Evolutionary conservation across 2,797 vertebrate species (phyloP), one percentile per base, ranked within the genome.

Genomic region (Cossypha dichroa): DNA sequence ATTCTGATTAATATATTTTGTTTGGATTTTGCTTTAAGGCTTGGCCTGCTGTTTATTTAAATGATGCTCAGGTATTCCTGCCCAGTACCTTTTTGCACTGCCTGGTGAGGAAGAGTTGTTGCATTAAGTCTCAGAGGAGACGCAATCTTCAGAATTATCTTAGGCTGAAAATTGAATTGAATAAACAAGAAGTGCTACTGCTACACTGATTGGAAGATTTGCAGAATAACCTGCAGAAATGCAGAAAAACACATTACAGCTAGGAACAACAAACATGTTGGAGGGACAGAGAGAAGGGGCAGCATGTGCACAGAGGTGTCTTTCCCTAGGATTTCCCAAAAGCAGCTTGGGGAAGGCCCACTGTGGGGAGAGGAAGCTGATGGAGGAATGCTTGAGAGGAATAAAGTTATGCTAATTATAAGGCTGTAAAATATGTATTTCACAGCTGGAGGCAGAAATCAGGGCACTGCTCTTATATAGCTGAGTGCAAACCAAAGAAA

Each of bases 361-460:
- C 15, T 58, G 83, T 81, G 46, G 48, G 85, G 29, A 94, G 60
- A 84, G 72, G 92, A 90, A 86, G 40, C 29, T 4, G 5, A 34
- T 8, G 0, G 2, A 91, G 40, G 80, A 88, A 87, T 31, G 74
- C 87, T 91, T 29, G 25, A 83, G 56, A 72, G 82, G 92, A 89
- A 79, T 56, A 54, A 93, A 96, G 66, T 90, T 94, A 83, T 33
- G 79, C 40, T 93, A 85, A 97, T 94, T 4, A 8, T 63, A 94
- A 95, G 60, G 54, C 36, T 43, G 85, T 49, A 59, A 90, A 95
- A 72, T 70, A 90, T 11, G 55, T 6, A 51, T 46, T 58, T 31
- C 68, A 67, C 85, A 33, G 64, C 72, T 81, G 17, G 94, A 94
- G 48, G 40, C 66, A 94, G 63, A 38, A 66, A 52, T 67, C 48